phyloP scores from a whole-genome alignment of 2,797 vertebrate genomes.

The Syndactyla subalaris region DNA sequence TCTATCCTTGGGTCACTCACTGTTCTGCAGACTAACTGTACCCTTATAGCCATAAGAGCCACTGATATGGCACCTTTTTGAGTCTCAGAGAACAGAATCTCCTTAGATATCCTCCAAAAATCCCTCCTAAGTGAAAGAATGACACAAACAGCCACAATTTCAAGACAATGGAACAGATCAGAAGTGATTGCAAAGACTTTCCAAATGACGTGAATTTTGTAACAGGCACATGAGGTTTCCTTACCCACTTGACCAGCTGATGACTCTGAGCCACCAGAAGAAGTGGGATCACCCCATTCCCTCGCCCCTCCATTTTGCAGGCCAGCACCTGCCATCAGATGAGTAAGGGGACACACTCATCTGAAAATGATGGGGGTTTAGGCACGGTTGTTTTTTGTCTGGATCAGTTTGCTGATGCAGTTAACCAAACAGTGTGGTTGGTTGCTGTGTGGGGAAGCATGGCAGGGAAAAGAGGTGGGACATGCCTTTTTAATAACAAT shows the following conservation, averaged over 20 bases:
- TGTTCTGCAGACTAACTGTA: not conserved
- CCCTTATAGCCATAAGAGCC: not conserved
- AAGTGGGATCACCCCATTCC: not conserved
- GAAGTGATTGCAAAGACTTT: not conserved
- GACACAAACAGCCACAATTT: not conserved
- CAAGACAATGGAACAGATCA: not conserved
- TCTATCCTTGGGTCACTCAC: not conserved
- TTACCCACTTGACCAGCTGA: not conserved
- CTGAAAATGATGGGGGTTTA: not conserved
- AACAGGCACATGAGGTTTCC: not conserved
- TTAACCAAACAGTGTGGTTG: not conserved
- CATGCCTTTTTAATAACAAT: not conserved
- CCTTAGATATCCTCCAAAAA: not conserved
- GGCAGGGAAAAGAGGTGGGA: not conserved
- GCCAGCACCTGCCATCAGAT: not conserved
- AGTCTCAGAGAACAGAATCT: not conserved
- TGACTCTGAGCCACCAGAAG: not conserved
- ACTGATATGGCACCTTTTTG: not conserved
- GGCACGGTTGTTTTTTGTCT: not conserved
- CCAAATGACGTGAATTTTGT: rapidly evolving
- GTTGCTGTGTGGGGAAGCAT: not conserved
- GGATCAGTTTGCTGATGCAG: not conserved
- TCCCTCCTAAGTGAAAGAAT: not conserved
- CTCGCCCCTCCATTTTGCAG: rapidly evolving
- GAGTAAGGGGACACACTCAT: not conserved